Evolutionary conservation across 2,113 vertebrate genomes (phyloP).

Genomic region (Alexandromys fortis): DNA sequence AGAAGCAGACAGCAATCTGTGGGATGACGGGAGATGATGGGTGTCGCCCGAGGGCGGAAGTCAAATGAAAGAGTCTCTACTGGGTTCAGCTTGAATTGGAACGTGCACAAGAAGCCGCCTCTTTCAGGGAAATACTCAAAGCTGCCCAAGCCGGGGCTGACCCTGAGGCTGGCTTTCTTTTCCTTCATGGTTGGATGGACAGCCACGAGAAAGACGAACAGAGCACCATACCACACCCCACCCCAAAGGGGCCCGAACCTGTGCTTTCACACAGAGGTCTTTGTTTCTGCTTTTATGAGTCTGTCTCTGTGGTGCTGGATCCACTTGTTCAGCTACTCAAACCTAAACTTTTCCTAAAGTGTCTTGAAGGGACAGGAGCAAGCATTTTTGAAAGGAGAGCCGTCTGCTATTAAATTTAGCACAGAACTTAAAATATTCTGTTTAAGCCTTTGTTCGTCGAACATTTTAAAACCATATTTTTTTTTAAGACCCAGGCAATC

Average conservation of each 20-base stretch:
- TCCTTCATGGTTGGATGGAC: rapidly evolving
- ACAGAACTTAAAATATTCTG: conserved; percentile 1
- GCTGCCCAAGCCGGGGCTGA: not conserved
- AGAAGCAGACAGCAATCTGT: not conserved
- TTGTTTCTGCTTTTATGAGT: not conserved
- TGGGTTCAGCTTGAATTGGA: not conserved
- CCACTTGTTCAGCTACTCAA: not conserved
- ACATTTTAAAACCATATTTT: not conserved
- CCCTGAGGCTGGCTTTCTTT: not conserved
- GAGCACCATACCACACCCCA: rapidly evolving
- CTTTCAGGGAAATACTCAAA: not conserved
- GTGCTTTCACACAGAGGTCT: not conserved
- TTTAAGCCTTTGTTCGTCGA: not conserved
- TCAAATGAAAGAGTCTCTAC: not conserved
- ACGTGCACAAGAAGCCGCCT: not conserved
- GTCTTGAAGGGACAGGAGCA: not conserved
- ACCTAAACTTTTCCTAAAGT: not conserved
- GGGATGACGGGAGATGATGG: not conserved
- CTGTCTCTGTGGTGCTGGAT: not conserved
- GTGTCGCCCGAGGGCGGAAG: not conserved
- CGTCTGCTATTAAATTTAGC: conserved; percentile 13
- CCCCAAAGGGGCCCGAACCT: too few species aligned
- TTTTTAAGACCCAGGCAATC: conserved; percentile 27
- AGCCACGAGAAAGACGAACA: not conserved
- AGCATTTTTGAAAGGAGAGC: not conserved